Conservation (phyloP, 1,140 invertebrate species). For the Listronotus oregonensis region DNA sequence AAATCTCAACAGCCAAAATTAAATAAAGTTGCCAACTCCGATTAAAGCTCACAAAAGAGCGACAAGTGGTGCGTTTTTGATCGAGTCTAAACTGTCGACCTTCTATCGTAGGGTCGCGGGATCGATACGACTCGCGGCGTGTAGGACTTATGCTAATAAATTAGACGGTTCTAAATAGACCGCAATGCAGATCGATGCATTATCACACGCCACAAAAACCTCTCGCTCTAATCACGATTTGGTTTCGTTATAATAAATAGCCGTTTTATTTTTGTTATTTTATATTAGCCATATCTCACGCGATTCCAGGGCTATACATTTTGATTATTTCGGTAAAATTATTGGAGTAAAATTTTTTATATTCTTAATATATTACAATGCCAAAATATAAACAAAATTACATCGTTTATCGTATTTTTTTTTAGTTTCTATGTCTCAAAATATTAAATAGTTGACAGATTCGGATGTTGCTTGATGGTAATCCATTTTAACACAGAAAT, state of each 20-base stretch:
- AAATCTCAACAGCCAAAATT: too few species aligned
- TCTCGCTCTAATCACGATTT: conserved; percentile 39
- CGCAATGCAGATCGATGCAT: conserved; percentile 56
- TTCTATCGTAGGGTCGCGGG: background rate
- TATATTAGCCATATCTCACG: too few species aligned
- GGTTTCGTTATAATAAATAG: conserved; percentile 43
- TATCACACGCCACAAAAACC: conserved; percentile 48
- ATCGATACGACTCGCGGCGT: conserved; percentile 52
- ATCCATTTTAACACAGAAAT: too few species aligned
- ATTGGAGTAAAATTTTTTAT: too few species aligned
- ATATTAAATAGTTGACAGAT: too few species aligned
- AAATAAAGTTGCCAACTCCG: background rate
- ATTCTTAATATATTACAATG: too few species aligned
- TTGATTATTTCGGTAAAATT: too few species aligned
- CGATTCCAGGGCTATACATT: too few species aligned
- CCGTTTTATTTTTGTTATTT: conserved; percentile 7
- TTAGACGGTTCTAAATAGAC: conserved; percentile 57
- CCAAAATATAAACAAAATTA: too few species aligned
- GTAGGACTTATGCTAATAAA: conserved; percentile 58
- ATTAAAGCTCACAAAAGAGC: conserved; percentile 8
- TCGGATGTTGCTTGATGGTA: too few species aligned
- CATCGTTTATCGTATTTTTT: too few species aligned
- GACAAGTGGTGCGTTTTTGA: conserved; percentile 16
- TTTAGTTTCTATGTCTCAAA: too few species aligned
- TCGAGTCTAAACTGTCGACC: conserved; percentile 11